Evolutionary conservation across 2,113 vertebrate genomes (phyloP), one percentile per base, ranked within the genome.

Genomic region (Gopherus evgoodei): DNA sequence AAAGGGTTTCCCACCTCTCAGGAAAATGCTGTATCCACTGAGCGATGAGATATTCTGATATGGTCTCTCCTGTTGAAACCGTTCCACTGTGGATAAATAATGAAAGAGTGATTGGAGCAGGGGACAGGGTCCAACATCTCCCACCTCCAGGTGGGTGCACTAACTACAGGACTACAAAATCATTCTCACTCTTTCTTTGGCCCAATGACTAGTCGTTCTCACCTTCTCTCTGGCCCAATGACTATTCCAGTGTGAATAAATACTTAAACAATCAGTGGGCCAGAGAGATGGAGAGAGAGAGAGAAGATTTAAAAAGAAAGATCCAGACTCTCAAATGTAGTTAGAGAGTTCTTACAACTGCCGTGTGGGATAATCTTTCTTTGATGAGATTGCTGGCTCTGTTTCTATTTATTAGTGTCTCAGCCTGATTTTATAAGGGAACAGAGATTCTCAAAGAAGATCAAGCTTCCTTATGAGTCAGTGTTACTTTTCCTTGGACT

Each of bases 391-490:
- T 65, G 29, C 86, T 81, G 87, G 19, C 31, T 72, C 86, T 50
- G 69, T 54, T 0, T 1, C 79, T 56, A 14, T 75, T 90, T 38
- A 10, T 38, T 90, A 44, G 35, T 50, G 87, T 9, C 0, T 19
- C 4, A 16, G 78, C 53, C 90, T 90, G 86, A 88, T 91, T 47
- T 93, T 56, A 88, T 84, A 14, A 85, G 49, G 38, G 47, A 90
- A 86, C 16, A 93, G 93, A 93, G 49, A 44, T 52, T 72, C 44
- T 83, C 91, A 50, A 90, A 65, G 59, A 35, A 88, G 92, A 84
- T 50, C 42, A 59, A 29, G 69, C 50, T 95, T 97, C 50, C 85
- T 95, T 87, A 93, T 88, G 50, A 94, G 81, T 62, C 44, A 81
- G 17, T 35, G 4, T 31, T 85, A 80, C 65, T 87, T 79, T 87